phyloP scores from a whole-genome alignment of 1,140 invertebrate species.

The Microplitis demolitor region DNA sequence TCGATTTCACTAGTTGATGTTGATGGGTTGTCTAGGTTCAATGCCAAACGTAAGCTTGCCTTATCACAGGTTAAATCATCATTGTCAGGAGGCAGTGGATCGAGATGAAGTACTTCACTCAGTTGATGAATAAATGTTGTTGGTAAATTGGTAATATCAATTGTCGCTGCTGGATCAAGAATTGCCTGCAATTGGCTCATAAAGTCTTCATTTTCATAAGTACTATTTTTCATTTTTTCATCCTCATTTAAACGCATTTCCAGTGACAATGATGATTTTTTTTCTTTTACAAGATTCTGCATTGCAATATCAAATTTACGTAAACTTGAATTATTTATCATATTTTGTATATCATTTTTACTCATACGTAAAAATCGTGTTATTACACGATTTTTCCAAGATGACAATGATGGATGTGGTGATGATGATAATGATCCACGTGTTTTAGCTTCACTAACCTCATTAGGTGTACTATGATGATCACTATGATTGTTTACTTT shows the following conservation, averaged over 20 bases:
- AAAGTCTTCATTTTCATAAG: conserved; percentile 52
- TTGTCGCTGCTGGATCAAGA: conserved; percentile 51
- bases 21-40: not conserved
- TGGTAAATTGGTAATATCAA: conserved; percentile 53
- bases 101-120: conserved; percentile 54
- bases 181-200: conserved; percentile 57
- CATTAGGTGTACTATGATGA: not conserved
- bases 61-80: not conserved
- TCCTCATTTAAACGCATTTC: conserved; percentile 51
- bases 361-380: conserved; percentile 58
- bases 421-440: not conserved
- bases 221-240: conserved; percentile 46
- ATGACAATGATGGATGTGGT: conserved; percentile 17
- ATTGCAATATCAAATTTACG: conserved; percentile 58
- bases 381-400: conserved; percentile 56
- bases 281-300: conserved; percentile 57
- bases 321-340: conserved; percentile 58
- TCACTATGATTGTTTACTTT: not conserved
- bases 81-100: conserved; percentile 34
- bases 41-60: not conserved
- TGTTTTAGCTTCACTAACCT: not conserved
- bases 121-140: conserved; percentile 58
- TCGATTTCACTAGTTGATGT: conserved; percentile 5
- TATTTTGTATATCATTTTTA: conserved; percentile 58
- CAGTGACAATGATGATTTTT: conserved; percentile 43